phyloP scores from a whole-genome alignment of 2,113 vertebrate species.

The Thymallus thymallus region DNA sequence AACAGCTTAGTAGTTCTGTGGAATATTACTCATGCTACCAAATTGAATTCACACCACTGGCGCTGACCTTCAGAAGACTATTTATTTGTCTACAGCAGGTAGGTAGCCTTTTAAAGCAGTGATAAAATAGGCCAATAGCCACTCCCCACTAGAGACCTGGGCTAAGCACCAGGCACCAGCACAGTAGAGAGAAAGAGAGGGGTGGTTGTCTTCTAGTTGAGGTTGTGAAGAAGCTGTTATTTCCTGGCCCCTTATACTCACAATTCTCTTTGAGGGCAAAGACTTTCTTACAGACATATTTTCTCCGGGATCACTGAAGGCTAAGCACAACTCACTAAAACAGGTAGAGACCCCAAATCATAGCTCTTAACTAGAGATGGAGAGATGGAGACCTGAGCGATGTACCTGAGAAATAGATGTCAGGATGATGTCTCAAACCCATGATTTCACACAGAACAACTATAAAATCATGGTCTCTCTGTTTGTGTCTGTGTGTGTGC shows the following conservation, averaged over 20 bases:
- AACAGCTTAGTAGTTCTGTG: background rate
- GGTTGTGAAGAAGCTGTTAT: background rate
- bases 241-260: background rate
- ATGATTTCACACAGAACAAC: background rate
- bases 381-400: background rate
- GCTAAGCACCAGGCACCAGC: background rate
- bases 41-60: background rate
- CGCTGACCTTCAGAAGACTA: background rate
- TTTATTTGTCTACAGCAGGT: background rate
- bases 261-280: background rate
- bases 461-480: background rate
- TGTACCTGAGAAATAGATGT: background rate
- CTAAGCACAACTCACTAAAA: background rate
- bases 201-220: background rate
- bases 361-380: background rate
- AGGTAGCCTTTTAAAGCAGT: conserved; percentile 1
- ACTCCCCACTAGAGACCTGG: background rate
- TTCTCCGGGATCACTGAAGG: background rate
- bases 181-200: background rate
- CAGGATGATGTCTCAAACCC: background rate
- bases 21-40: background rate
- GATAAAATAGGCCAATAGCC: background rate
- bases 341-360: background rate
- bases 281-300: background rate
- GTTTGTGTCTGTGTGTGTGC: no score